A percentile compares a stretch with the other conserved stretches of the same genome.
Evolutionary conservation across 2,797 vertebrate genomes (phyloP).

Genomic region (Phalanger gymnotis): DNA sequence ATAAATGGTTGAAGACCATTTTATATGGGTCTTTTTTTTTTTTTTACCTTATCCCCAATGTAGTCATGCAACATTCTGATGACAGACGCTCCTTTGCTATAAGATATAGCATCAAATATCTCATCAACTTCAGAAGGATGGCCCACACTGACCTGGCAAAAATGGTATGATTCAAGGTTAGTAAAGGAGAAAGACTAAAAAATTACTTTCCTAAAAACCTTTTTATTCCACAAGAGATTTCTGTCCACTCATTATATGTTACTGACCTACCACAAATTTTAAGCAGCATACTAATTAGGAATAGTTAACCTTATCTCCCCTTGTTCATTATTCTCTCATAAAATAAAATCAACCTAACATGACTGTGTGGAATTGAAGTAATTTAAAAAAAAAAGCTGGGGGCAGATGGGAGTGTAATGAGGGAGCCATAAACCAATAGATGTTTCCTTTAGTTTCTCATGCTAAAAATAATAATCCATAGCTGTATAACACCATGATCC

Average conservation of each 20-base stretch:
- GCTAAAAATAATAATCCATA: constrained; percentile 31
- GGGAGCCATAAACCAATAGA: neutral
- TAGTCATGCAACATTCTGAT: constrained; percentile 99
- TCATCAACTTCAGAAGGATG: constrained; percentile 99
- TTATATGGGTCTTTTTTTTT: neutral
- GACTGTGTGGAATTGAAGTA: neutral
- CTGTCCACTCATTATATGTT: constrained; percentile 29
- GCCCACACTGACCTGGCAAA: constrained; percentile 94
- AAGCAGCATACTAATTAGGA: constrained; percentile 32
- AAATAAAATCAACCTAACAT: neutral
- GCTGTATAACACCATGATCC: neutral
- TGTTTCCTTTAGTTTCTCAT: constrained; percentile 21
- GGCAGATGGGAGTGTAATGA: neutral
- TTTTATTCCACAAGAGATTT: constrained; percentile 52
- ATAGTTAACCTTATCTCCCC: neutral
- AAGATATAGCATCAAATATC: constrained; percentile 99
- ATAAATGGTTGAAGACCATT: constrained; percentile 18
- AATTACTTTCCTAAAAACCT: constrained; percentile 74
- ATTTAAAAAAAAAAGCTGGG: neutral
- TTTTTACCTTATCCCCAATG: constrained; percentile 95
- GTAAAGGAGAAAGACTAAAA: constrained; percentile 56
- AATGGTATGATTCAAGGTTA: constrained; percentile 58
- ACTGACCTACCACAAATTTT: constrained; percentile 17
- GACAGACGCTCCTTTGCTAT: constrained; percentile 99
- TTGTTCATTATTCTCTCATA: neutral